Base-by-base conservation (phyloP, 2,113 vertebrate species). In the Telmatochromis sp. region DNA sequence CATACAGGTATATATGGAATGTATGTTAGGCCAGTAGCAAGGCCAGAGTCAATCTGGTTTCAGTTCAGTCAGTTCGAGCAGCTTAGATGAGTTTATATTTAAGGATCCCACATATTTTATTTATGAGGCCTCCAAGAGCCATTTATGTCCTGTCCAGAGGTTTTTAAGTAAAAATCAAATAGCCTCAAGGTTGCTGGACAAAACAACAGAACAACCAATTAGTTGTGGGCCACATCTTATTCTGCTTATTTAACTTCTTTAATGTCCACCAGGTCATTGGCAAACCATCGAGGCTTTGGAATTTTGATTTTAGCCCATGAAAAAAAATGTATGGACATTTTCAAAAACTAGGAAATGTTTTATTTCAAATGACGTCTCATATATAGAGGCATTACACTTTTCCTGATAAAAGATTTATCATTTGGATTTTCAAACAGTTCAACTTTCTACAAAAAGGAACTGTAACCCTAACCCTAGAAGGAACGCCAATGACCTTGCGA, bases 1-100 rank as follows among this genome's bases (percentile, higher is more conserved):
- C 94, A 95, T 95, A 94, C 91, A 86, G 93, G 91, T 93, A 87
- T 93, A 93, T 93, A 90, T 93, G 89, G 94, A 95, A 95, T 94
- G 93, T 95, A 95, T 84, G 88, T 96, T 88, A 89, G 91, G 93
- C 91, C 89, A 90, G 87, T 92, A 94, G 91, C 89, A 78, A 90
- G 82, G 89, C 93, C 89, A 17, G 79, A 87, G 86, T 91, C 87
- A 13, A 17, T 88, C 87, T 90, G 92, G 87, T 86, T 86, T 89
- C 87, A 90, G 58, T 93, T 92, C 92, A 91, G 91, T 93, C 94
- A 88, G 93, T 89, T 91, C 50, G 15, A 86, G 85, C 47, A 15
- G 65, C 82, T 14, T 71, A 57, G 82, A 81, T 57, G 55, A 85
- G 50, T 82, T 91, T 63, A 83, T 87, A 85, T 86, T 86, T 88